A percentile compares a stretch with the other conserved stretches of the same genome.
Evolutionary conservation across 2,113 vertebrate species (phyloP).

Genomic region (Sorex fumeus): DNA sequence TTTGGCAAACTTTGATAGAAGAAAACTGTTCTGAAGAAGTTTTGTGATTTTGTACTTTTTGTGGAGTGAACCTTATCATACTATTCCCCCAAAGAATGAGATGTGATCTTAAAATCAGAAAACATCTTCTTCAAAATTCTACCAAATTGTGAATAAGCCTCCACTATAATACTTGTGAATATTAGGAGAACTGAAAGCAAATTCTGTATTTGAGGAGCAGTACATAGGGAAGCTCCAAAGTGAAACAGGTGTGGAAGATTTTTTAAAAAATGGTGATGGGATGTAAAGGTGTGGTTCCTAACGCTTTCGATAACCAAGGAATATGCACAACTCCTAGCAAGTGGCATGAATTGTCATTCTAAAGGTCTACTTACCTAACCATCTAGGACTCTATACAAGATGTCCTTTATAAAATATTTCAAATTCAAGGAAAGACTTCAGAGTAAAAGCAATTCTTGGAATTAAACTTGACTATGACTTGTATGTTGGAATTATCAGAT

Average conservation of each 20-base stretch:
- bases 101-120: background rate
- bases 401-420: conserved; percentile 7
- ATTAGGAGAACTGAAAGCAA: background rate
- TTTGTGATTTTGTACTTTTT: background rate
- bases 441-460: background rate
- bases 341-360: background rate
- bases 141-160: background rate
- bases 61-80: background rate
- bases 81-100: background rate
- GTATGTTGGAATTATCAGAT: background rate
- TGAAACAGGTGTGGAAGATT: background rate
- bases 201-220: background rate
- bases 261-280: background rate
- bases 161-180: background rate
- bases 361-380: background rate
- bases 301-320: background rate
- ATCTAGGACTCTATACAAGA: background rate
- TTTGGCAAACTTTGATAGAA: too few species aligned
- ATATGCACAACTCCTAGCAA: background rate
- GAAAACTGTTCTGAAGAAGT: too few species aligned
- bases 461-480: background rate
- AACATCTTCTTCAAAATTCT: background rate
- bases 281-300: background rate
- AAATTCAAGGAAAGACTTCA: conserved; percentile 7
- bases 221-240: background rate